These are phyloP conservation scores for Gortyna flavago DNA, from an alignment of 2,888 invertebrate genomes.

Conservation along the genomic window DNA sequence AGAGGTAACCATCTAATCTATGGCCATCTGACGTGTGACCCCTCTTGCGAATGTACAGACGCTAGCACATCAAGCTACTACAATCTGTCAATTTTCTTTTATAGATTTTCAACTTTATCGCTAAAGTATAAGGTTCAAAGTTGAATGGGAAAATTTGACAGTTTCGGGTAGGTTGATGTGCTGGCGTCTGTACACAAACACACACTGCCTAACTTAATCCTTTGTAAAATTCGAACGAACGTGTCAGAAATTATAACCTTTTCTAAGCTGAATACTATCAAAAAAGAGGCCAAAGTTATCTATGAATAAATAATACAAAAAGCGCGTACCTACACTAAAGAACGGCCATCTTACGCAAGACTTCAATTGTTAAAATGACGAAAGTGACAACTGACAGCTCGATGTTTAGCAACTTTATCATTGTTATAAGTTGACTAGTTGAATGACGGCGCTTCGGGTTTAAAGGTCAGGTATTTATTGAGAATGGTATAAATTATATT, in stretches of 20 bases:
- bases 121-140: no score
- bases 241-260: not conserved
- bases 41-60: no score
- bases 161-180: no score
- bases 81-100: no score
- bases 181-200: no score
- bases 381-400: slow-evolving; percentile 75
- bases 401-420: slow-evolving; percentile 61
- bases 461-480: slow-evolving; percentile 43
- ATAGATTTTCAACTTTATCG: no score
- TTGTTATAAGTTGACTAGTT: slow-evolving; percentile 51
- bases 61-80: no score
- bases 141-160: no score
- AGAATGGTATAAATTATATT: slow-evolving; percentile 2
- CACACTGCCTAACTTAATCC: not conserved
- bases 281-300: slow-evolving; percentile 32
- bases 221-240: not conserved
- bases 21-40: no score
- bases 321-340: slow-evolving; percentile 5
- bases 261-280: not conserved
- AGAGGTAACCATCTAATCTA: not conserved
- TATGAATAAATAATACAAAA: slow-evolving; percentile 21
- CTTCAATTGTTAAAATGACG: slow-evolving; percentile 61
- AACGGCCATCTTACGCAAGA: slow-evolving; percentile 44
- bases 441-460: slow-evolving; percentile 25